Evolutionary conservation across 2,797 vertebrate species (phyloP).

Genomic region (Myiotriccus ornatus): DNA sequence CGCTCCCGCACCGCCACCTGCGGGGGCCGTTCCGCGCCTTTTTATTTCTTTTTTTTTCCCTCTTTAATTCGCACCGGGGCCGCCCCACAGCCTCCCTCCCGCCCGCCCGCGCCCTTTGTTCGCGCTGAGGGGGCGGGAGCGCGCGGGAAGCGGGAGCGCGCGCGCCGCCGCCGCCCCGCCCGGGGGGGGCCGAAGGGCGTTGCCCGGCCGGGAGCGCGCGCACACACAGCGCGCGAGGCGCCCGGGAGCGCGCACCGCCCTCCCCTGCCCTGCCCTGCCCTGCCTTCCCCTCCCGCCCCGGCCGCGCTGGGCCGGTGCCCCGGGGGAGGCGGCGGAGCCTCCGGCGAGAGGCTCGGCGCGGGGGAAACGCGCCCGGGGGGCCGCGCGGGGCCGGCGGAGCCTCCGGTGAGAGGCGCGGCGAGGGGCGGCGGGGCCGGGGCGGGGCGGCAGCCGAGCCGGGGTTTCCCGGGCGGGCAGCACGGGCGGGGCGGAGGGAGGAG

Average conservation of each 20-base stretch:
- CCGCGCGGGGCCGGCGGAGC: background rate
- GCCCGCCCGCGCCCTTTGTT: background rate
- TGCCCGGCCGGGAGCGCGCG: background rate
- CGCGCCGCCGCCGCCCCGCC: background rate
- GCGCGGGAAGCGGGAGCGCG: background rate
- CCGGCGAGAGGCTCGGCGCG: background rate
- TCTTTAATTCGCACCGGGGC: too few relatives aligned
- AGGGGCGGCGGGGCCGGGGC: background rate
- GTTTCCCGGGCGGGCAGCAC: conserved; percentile 52
- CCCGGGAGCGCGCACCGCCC: background rate
- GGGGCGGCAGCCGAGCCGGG: conserved; percentile 35
- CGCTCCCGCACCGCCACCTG: too few relatives aligned
- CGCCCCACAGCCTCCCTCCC: background rate
- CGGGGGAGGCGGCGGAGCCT: background rate
- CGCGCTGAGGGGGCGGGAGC: background rate
- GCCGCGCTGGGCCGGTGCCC: background rate
- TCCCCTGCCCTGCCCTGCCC: background rate
- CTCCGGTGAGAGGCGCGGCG: background rate
- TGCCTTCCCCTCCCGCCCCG: background rate
- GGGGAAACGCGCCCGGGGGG: background rate
- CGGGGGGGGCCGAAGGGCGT: background rate
- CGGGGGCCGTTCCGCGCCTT: too few relatives aligned
- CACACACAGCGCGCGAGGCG: too few relatives aligned
- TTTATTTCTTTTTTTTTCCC: too few relatives aligned
- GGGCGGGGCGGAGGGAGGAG: conserved; percentile 48